phyloP scores from a whole-genome alignment of 1,140 invertebrate genomes.

The Epicauta chinensis region DNA sequence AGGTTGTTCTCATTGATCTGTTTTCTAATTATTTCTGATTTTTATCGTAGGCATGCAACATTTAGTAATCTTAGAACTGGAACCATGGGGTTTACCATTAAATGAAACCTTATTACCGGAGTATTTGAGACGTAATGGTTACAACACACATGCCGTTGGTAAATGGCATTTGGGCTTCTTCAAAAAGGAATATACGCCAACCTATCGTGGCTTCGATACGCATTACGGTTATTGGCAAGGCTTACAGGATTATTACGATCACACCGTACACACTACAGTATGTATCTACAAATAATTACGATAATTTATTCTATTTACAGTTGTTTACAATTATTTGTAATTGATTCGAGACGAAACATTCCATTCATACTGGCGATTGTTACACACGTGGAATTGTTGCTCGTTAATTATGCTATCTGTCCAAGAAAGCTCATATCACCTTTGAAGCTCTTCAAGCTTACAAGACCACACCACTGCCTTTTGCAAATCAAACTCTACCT shows the following conservation, averaged over 20 bases:
- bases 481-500: too few relatives aligned
- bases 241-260: conserved; percentile 76
- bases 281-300: conserved; percentile 25
- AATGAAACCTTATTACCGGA: conserved; percentile 63
- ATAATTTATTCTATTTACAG: too few relatives aligned
- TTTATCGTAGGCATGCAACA: conserved; percentile 69
- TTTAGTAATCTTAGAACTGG: conserved; percentile 62
- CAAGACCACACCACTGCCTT: too few relatives aligned
- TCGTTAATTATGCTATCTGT: too few relatives aligned
- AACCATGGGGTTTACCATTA: conserved; percentile 67
- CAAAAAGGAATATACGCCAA: conserved; percentile 67
- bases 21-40: too few relatives aligned
- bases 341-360: too few relatives aligned
- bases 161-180: conserved; percentile 85
- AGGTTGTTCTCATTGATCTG: too few relatives aligned
- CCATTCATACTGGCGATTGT: too few relatives aligned
- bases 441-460: too few relatives aligned
- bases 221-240: conserved; percentile 82
- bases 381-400: too few relatives aligned
- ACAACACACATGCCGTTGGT: conserved; percentile 75
- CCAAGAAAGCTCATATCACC: too few relatives aligned
- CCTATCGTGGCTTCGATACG: conserved; percentile 73
- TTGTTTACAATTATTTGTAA: too few relatives aligned
- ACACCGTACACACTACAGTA: conserved; percentile 54
- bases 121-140: conserved; percentile 68